phyloP scores from a whole-genome alignment of 2,113 vertebrate species.

The Sorex fumeus region DNA sequence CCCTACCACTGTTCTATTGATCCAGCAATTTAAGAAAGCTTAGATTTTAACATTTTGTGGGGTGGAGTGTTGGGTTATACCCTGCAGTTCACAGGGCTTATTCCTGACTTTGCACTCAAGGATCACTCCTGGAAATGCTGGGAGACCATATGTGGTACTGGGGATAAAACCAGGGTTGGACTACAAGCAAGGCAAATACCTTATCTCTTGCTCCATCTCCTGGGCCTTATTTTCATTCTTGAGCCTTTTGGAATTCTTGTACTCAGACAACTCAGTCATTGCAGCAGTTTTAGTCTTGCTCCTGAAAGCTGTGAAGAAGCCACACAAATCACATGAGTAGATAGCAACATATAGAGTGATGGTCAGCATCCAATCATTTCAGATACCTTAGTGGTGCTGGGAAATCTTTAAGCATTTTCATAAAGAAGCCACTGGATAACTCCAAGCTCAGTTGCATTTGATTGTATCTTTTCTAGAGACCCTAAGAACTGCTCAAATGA shows the following conservation, averaged over 20 bases:
- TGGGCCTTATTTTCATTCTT: no score
- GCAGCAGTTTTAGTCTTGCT: background rate
- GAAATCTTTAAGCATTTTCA: background rate
- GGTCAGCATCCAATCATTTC: background rate
- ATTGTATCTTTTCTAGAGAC: background rate
- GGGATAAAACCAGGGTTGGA: background rate
- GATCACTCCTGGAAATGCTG: no score
- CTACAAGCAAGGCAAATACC: background rate
- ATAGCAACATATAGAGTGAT: background rate
- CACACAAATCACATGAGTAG: fast-evolving
- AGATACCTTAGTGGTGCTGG: background rate
- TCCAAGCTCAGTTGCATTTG: background rate
- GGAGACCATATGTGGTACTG: no score
- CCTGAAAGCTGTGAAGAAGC: background rate
- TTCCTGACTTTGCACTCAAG: no score
- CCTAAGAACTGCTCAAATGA: background rate
- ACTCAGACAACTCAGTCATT: background rate
- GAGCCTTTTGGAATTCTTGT: background rate
- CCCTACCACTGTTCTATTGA: no score
- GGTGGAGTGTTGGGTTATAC: no score
- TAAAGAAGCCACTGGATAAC: background rate
- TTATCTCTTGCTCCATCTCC: no score
- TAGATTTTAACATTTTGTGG: no score
- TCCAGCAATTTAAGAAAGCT: no score
- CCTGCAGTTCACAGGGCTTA: no score